A percentile compares a stretch with the other conserved stretches of the same genome.
These are phyloP conservation scores for Stercorarius parasiticus DNA, from an alignment of 2,113 vertebrate species.

Conservation along the genomic window DNA sequence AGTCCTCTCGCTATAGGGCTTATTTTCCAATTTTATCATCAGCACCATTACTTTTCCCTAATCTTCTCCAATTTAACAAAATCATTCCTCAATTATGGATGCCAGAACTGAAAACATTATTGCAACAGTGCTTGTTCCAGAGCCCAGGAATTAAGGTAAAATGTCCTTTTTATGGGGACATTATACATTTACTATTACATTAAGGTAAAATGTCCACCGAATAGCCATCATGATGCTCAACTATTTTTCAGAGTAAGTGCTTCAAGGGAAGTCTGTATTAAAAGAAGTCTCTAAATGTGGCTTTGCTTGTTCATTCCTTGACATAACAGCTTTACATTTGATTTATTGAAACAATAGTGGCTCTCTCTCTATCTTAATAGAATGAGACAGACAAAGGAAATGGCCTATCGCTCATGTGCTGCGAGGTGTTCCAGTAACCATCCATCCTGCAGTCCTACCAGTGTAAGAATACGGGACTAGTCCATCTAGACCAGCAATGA, in stretches of 20 bases:
- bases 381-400: neutral
- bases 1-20: neutral
- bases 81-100: neutral
- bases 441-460: neutral
- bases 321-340: neutral
- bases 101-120: neutral
- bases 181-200: neutral
- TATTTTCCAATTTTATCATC: neutral
- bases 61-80: neutral
- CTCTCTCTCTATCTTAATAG: neutral
- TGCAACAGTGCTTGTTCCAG: neutral
- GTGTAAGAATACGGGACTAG: neutral
- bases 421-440: neutral
- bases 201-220: neutral
- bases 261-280: neutral
- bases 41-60: neutral
- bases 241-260: neutral
- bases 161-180: neutral
- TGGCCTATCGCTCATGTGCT: neutral
- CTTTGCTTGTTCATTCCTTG: neutral
- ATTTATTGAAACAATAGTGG: conserved; percentile 7
- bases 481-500: neutral
- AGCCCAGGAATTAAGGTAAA: neutral
- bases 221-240: neutral
- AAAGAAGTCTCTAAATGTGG: neutral